Evolutionary conservation across 2,797 vertebrate genomes (phyloP), one percentile per base, ranked within the genome.

Genomic region (Lagocephalus sceleratus): DNA sequence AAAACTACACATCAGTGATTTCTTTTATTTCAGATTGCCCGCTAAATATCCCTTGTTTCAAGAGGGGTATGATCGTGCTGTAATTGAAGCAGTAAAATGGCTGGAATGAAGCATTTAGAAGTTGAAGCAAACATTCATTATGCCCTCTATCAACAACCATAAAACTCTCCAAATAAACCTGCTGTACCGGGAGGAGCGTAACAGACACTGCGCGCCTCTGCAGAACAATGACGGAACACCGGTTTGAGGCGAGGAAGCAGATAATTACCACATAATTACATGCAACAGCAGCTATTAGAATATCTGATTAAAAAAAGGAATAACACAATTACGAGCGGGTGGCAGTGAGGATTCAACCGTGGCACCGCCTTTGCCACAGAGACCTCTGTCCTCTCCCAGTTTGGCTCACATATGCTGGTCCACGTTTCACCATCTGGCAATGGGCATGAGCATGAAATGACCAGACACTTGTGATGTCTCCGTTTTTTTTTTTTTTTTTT

Each of bases 191-290:
- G 12, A 43, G 66, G 61, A 70, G 56, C 38, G 57, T 76, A 71
- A 68, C 38, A 75, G 75, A 78, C 60, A 73, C 78, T 80, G 77
- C 83, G 80, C 68, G 59, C 80, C 62, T 76, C 68, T 67, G 76
- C 73, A 67, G 70, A 73, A 71, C 82, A 74, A 77, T 75, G 59
- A 71, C 52, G 60, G 58, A 83, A 82, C 68, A 75, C 75, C 79
- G 61, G 77, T 82, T 78, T 22, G 66, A 73, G 75, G 82, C 81
- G 79, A 83, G 80, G 82, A 87, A 84, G 83, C 86, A 85, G 81
- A 86, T 90, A 88, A 89, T 90, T 88, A 81, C 79, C 75, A 64
- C 80, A 80, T 87, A 90, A 88, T 85, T 84, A 85, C 81, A 84
- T 84, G 83, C 85, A 86, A 86, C 85, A 77, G 68, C 68, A 74